These are phyloP conservation scores for Emydura subglobosa DNA, from an alignment of 2,113 vertebrate genomes.

Conservation along the genomic window DNA sequence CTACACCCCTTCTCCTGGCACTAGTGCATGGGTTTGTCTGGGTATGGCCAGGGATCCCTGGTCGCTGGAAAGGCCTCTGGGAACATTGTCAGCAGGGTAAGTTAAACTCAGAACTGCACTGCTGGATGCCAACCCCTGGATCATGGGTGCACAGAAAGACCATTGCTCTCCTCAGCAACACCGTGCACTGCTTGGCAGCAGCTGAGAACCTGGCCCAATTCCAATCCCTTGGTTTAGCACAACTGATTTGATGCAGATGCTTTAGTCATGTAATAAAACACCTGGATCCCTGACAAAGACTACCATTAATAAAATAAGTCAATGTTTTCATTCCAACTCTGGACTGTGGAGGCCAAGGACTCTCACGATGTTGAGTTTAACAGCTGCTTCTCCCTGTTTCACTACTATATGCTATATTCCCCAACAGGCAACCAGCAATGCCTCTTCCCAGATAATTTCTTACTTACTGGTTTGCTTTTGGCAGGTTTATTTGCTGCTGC, in stretches of 20 bases:
- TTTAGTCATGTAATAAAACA: too few species aligned
- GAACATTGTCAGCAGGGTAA: too few species aligned
- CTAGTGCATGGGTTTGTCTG: background rate
- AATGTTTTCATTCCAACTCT: background rate
- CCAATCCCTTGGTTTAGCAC: background rate
- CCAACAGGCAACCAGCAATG: background rate
- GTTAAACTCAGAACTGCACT: background rate
- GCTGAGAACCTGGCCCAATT: background rate
- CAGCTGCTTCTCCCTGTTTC: background rate
- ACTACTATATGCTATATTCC: background rate
- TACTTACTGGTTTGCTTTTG: background rate
- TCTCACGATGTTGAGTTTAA: background rate
- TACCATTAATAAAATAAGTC: background rate
- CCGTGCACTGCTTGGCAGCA: background rate
- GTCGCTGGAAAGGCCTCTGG: background rate
- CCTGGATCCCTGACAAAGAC: too few species aligned
- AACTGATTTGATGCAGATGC: background rate
- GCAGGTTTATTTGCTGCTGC: background rate
- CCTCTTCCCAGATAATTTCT: background rate
- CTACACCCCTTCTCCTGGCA: background rate
- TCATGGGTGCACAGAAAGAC: background rate
- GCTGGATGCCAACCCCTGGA: background rate
- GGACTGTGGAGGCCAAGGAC: background rate
- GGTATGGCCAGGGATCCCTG: background rate
- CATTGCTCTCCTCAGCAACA: background rate